These are phyloP conservation scores for Mesoligia furuncula DNA, from an alignment of 2,888 invertebrate species.

Conservation along the genomic window DNA sequence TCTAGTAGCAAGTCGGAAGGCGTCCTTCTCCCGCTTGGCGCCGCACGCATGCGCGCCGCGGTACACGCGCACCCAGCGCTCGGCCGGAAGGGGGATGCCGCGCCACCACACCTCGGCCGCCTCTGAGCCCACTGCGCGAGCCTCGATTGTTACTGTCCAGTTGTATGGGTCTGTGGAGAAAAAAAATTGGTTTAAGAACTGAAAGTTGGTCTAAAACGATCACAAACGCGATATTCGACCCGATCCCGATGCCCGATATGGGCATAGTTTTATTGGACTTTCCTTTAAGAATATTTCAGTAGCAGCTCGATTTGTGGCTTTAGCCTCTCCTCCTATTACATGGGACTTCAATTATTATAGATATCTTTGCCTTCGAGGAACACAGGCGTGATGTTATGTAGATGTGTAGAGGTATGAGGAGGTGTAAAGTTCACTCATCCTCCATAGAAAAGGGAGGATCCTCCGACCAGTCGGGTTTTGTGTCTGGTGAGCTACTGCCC, in stretches of 20 bases:
- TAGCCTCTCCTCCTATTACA: background rate
- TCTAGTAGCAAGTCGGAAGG: constrained; percentile 83
- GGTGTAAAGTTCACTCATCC: too few relatives aligned
- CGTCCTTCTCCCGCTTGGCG: constrained; percentile 78
- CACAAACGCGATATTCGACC: background rate
- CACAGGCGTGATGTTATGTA: background rate
- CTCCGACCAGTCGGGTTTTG: too few relatives aligned
- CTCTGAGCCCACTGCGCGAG: constrained; percentile 93
- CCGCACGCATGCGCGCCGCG: constrained; percentile 93
- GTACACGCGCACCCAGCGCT: constrained; percentile 97
- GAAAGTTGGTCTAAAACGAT: background rate
- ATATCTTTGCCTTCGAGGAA: background rate
- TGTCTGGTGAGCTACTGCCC: too few relatives aligned
- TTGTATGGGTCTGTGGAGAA: constrained; percentile 93
- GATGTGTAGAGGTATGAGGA: too few relatives aligned
- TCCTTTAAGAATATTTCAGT: background rate
- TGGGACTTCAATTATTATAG: background rate
- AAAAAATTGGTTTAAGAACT: background rate
- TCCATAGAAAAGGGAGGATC: too few relatives aligned
- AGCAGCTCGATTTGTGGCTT: background rate
- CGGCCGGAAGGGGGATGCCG: constrained; percentile 96
- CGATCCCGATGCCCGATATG: too few relatives aligned
- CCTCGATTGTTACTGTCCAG: constrained; percentile 94
- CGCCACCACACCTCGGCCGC: constrained; percentile 95
- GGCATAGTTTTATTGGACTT: background rate